Percentiles rank a stretch among this genome's conserved stretches.
phyloP scores from a whole-genome alignment of 2,888 invertebrate genomes.

The Mellilla xanthometata region DNA sequence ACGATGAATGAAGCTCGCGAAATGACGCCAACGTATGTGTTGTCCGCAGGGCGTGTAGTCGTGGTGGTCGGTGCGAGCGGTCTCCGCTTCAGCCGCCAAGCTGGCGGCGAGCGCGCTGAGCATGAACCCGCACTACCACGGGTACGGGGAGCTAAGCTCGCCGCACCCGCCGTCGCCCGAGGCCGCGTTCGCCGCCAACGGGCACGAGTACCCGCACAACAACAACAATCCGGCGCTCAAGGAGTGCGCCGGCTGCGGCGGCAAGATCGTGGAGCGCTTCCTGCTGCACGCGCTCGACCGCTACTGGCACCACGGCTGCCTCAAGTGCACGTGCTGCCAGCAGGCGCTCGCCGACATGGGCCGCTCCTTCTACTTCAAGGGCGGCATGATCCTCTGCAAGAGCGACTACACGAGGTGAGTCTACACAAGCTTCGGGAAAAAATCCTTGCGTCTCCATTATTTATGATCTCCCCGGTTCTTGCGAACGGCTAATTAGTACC shows the following conservation, averaged over 20 bases:
- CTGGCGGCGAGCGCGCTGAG: constrained; percentile 93
- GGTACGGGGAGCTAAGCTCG: constrained; percentile 91
- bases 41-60: constrained; percentile 77
- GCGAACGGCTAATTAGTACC: constrained; percentile 59
- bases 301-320: constrained; percentile 97
- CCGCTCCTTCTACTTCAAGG: constrained; percentile 95
- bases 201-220: constrained; percentile 84
- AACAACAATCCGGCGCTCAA: constrained; percentile 85
- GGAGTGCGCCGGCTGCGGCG: constrained; percentile 95
- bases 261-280: constrained; percentile 95
- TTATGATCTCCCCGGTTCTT: constrained; percentile 33
- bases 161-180: constrained; percentile 90
- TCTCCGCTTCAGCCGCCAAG: constrained; percentile 87
- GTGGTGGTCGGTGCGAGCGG: constrained; percentile 78
- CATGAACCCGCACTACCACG: constrained; percentile 96
- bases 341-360: constrained; percentile 95
- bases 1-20: not conserved
- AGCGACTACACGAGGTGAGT: constrained; percentile 96
- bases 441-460: constrained; percentile 17
- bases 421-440: constrained; percentile 21
- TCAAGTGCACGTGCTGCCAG: constrained; percentile 96
- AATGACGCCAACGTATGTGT: constrained; percentile 19
- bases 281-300: constrained; percentile 95
- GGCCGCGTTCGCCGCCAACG: constrained; percentile 85
- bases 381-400: constrained; percentile 97